A percentile compares a stretch with the other conserved stretches of the same genome.
phyloP scores from a whole-genome alignment of 2,113 vertebrate genomes.

The Paramormyrops kingsleyae region DNA sequence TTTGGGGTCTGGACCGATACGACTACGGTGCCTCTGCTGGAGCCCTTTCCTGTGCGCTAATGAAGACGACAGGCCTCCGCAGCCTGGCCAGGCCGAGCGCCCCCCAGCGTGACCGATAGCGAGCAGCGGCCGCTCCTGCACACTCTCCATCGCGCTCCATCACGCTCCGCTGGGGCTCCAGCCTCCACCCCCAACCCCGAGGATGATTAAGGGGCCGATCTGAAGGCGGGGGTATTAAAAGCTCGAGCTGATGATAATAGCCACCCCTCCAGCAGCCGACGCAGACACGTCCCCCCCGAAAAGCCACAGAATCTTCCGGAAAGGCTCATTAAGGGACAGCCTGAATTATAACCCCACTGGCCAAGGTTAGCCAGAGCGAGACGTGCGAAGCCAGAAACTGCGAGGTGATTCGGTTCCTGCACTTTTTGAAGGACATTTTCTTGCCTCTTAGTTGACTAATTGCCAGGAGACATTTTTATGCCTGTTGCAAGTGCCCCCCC shows the following conservation, averaged over 20 bases:
- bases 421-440: neutral
- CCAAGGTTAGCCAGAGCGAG: neutral
- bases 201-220: neutral
- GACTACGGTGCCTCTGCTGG: neutral
- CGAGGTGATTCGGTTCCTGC: neutral
- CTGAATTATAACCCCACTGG: neutral
- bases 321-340: neutral
- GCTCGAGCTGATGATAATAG: constrained; percentile 11
- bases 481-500: neutral
- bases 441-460: neutral
- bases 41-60: neutral
- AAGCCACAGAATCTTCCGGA: neutral
- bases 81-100: neutral
- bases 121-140: neutral
- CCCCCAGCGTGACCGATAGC: too few relatives aligned
- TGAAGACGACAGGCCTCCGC: neutral
- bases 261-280: neutral
- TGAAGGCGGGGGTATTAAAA: neutral
- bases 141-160: too few relatives aligned
- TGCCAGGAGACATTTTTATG: neutral
- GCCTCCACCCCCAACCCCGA: neutral
- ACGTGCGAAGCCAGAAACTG: too few relatives aligned
- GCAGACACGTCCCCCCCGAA: neutral
- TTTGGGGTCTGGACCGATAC: neutral
- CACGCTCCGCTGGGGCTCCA: too few relatives aligned